phyloP scores from a whole-genome alignment of 2,888 invertebrate species.

The Cephus runcator region DNA sequence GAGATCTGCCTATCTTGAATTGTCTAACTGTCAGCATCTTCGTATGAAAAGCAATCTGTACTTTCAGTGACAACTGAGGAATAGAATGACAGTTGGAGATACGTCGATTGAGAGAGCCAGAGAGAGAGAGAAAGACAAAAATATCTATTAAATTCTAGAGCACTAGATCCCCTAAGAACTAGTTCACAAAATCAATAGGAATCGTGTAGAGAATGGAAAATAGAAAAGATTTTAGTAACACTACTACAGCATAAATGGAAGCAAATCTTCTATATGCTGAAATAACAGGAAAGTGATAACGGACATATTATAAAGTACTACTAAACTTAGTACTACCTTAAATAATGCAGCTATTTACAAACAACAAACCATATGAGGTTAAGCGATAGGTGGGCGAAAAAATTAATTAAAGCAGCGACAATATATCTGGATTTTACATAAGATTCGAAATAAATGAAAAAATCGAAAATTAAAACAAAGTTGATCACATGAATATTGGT shows the following conservation, averaged over 20 bases:
- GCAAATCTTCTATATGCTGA: neutral
- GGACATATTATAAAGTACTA: neutral
- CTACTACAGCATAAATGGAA: neutral
- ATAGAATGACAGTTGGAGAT: neutral
- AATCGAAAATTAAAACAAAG: neutral
- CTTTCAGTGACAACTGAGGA: neutral
- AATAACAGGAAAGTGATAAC: neutral
- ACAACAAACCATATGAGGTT: neutral
- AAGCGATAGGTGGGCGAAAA: neutral
- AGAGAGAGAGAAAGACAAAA: neutral
- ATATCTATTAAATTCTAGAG: neutral
- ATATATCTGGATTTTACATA: neutral
- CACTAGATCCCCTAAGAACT: neutral
- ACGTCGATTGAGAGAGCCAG: neutral
- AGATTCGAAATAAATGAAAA: neutral
- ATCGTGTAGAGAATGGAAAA: neutral
- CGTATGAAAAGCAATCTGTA: neutral
- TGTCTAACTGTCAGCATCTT: neutral
- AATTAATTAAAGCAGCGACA: neutral
- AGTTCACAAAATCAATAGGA: neutral
- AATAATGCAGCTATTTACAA: neutral
- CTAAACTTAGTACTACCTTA: neutral
- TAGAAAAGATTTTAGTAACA: neutral
- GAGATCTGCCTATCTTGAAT: neutral
- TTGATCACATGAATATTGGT: neutral